Evolutionary conservation across 1,140 invertebrate genomes (phyloP), one percentile per base, ranked within the genome.

Genomic region (Drosophila kanapiae): DNA sequence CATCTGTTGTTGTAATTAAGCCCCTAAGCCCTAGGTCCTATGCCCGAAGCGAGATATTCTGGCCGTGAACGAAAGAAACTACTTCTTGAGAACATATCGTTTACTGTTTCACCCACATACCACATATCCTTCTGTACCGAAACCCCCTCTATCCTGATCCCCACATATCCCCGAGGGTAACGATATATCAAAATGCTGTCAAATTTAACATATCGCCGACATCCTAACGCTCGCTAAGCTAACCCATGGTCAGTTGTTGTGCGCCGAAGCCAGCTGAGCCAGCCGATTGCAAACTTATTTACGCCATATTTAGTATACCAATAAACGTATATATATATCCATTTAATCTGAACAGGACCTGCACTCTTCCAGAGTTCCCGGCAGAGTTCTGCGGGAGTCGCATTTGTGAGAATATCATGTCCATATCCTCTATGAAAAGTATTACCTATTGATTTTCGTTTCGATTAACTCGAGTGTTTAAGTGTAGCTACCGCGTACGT

Each of bases 261-360:
- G 68, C 49, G 58, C 27, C 45, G 56, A 49, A 42, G n/a, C 37
- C 59, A 70, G 63, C 35, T 70, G 43, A 69, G 29, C 65, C 38
- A 72, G 27, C 57, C 43, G 57, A 71, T 43, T 76, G 77, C 76
- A 77, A 75, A 77, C 48, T 54, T 49, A 78, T 74, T 74, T 72
- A 74, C 45, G 70, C 70, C 70, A 78, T 61, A 67, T 75, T 65
- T 70, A 70, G 60, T 65, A 75, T 65, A 75, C 59, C 71, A 75
- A 76, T 72, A 74, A 74, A 72, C 70, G 45, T 72, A 58, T 60
- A 75, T 29, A 67, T 80, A 58, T 85, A 85, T 91, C 75, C 71
- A 77, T 87, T 82, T 85, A 83, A 87, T 91, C 75, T 75, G 75
- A 88, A 92, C 91, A 92, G 91, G 91, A 88, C 68, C 78, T 87